Percentiles rank a stretch among this genome's conserved stretches.
Evolutionary conservation across 2,113 vertebrate genomes (phyloP).

Genomic region (Bos indicus): DNA sequence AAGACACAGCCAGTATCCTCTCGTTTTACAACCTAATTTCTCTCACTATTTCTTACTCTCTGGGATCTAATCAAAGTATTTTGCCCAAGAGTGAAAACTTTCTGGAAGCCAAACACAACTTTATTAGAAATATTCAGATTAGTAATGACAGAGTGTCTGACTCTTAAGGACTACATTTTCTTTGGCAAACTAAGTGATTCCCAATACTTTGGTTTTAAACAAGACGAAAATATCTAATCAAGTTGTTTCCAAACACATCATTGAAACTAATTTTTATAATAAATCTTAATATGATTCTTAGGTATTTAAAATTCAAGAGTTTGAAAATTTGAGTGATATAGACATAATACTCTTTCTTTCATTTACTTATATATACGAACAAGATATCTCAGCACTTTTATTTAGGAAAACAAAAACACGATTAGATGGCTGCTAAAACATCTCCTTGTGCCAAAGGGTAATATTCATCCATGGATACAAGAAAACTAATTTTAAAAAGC

Average conservation of each 20-base stretch:
- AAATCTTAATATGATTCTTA: not conserved
- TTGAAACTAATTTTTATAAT: slow-evolving; percentile 9
- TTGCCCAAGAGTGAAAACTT: not conserved
- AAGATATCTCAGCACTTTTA: not conserved
- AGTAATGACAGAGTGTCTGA: not conserved
- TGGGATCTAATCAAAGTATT: not conserved
- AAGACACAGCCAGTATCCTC: not conserved
- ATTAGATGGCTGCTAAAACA: not conserved
- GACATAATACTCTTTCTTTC: not conserved
- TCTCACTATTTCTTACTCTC: not conserved
- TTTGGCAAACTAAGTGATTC: not conserved
- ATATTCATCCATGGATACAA: not conserved
- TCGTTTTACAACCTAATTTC: not conserved
- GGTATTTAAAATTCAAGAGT: slow-evolving; percentile 6
- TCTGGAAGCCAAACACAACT: not conserved
- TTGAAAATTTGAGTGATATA: not conserved
- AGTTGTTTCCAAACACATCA: not conserved
- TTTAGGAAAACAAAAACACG: not conserved
- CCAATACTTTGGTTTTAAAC: not conserved
- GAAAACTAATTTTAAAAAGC: not conserved
- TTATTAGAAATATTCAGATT: not conserved
- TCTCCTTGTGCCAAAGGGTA: not conserved
- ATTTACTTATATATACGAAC: slow-evolving; percentile 1
- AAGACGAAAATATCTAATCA: not conserved
- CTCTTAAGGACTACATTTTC: not conserved